Conservation (phyloP, 2,888 invertebrate species). For the Lithosia quadra region DNA sequence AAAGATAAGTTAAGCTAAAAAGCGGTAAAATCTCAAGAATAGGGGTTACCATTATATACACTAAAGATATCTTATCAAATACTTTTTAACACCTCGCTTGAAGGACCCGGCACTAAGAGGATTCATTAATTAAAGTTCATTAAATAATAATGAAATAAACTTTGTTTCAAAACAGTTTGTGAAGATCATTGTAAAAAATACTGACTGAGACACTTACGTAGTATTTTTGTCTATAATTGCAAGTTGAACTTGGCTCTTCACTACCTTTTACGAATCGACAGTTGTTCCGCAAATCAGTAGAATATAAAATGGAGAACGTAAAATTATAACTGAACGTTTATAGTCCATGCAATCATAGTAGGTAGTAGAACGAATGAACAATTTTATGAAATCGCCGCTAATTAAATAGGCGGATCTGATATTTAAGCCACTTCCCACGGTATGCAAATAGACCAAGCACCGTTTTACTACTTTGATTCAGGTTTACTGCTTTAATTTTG, state of each 20-base stretch:
- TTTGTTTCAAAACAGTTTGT: not conserved
- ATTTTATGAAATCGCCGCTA: conserved; percentile 15
- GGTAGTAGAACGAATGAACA: conserved; percentile 16
- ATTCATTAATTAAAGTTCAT: too few species aligned
- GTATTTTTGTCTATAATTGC: not conserved
- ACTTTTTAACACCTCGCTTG: too few species aligned
- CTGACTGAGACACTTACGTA: not conserved
- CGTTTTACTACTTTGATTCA: not conserved
- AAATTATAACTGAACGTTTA: not conserved
- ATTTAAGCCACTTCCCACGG: conserved; percentile 22
- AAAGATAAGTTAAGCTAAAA: too few species aligned
- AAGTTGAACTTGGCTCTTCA: not conserved
- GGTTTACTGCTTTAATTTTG: not conserved
- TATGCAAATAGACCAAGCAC: not conserved
- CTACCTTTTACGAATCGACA: not conserved
- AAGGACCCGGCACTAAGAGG: too few species aligned
- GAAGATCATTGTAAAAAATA: not conserved
- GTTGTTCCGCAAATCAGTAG: not conserved
- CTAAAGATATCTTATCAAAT: too few species aligned
- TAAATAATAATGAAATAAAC: too few species aligned
- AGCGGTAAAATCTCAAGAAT: too few species aligned
- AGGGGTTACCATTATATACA: too few species aligned
- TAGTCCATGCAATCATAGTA: conserved; percentile 12
- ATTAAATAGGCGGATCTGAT: conserved; percentile 16
- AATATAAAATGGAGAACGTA: not conserved